Percentiles rank a stretch among this genome's conserved stretches.
Conservation (phyloP, 2,797 vertebrate species). For the Enteromius trimaculatus region DNA sequence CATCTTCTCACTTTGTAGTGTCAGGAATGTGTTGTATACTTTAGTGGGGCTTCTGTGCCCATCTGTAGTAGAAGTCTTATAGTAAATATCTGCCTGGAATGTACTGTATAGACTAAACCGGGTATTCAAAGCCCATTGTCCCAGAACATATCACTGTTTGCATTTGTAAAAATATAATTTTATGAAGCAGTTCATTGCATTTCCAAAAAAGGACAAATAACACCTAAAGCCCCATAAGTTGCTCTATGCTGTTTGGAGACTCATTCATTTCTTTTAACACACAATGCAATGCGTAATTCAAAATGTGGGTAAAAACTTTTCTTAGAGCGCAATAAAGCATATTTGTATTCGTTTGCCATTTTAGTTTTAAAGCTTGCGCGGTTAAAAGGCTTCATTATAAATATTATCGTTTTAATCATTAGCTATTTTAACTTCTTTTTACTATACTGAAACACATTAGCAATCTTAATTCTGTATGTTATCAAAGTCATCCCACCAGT, state of each 20-base stretch:
- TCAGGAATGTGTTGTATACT: not conserved
- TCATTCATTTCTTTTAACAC: not conserved
- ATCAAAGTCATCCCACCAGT: conserved; percentile 1
- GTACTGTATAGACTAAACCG: not conserved
- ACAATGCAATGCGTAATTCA: not conserved
- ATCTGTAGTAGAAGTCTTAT: not conserved
- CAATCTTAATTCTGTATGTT: not conserved
- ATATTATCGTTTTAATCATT: not conserved
- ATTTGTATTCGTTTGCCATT: not conserved
- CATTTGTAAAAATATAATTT: too few relatives aligned
- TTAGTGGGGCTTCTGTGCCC: not conserved
- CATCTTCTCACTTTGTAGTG: conserved; percentile 16
- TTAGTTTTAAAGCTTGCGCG: not conserved
- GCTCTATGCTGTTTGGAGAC: not conserved
- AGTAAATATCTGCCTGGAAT: not conserved
- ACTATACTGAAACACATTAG: not conserved
- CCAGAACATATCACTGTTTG: not conserved
- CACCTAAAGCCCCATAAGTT: not conserved
- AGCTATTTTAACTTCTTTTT: not conserved
- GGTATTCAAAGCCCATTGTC: not conserved
- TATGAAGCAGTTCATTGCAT: not conserved
- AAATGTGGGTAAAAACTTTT: not conserved
- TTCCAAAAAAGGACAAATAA: not conserved
- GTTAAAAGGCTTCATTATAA: not conserved
- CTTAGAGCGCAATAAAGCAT: not conserved